phyloP scores from a whole-genome alignment of 2,797 vertebrate genomes.

The Microchirus variegatus region DNA sequence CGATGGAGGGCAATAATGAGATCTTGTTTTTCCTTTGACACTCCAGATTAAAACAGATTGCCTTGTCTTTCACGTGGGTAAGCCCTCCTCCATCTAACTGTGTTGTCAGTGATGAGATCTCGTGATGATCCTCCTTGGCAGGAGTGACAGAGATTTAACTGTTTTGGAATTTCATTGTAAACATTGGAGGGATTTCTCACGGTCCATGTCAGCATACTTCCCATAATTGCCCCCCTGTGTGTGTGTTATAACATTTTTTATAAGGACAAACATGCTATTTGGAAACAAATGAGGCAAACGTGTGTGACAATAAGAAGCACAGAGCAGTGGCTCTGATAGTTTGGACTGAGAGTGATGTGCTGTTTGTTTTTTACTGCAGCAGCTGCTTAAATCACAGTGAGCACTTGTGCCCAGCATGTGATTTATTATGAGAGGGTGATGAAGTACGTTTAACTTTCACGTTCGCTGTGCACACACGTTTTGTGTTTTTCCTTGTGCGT shows the following conservation, averaged over 20 bases:
- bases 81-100: conserved; percentile 21
- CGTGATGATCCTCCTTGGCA: conserved; percentile 22
- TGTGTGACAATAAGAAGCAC: conserved; percentile 26
- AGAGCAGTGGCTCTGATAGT: conserved; percentile 21
- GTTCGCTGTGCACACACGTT: conserved; percentile 11
- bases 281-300: conserved; percentile 46
- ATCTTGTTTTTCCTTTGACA: conserved; percentile 34
- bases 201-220: conserved; percentile 36
- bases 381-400: conserved; percentile 31
- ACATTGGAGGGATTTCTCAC: conserved; percentile 70
- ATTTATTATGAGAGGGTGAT: conserved; percentile 26
- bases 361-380: conserved; percentile 50
- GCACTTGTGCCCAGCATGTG: conserved; percentile 11
- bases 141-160: conserved; percentile 36
- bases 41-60: conserved; percentile 40
- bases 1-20: conserved; percentile 23
- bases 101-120: conserved; percentile 29
- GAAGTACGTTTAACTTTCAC: conserved; percentile 25
- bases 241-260: conserved; percentile 46
- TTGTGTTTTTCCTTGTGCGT: conserved; percentile 13
- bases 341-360: conserved; percentile 23
- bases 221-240: conserved; percentile 52
- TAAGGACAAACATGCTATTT: conserved; percentile 57
- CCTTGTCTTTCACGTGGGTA: conserved; percentile 30
- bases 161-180: conserved; percentile 67